Conservation (phyloP, 2,888 invertebrate genomes). For the Mamestra brassicae region DNA sequence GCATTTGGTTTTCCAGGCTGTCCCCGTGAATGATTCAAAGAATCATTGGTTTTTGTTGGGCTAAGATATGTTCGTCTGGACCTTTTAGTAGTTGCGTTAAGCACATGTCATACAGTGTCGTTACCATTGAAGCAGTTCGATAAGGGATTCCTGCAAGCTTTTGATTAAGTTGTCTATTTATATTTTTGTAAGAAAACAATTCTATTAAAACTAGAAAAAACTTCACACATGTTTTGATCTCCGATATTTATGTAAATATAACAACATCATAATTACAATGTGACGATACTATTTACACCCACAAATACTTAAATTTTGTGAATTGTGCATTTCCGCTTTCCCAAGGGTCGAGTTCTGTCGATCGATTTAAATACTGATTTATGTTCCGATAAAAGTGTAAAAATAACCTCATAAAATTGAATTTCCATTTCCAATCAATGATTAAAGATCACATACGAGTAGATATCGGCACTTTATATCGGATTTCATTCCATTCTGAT, state of each 20-base stretch:
- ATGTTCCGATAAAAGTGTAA: slow-evolving; percentile 1
- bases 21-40: background rate
- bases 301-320: background rate
- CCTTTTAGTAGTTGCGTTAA: background rate
- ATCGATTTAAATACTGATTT: slow-evolving; percentile 1
- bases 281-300: background rate
- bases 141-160: no score
- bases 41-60: background rate
- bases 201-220: no score
- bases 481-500: background rate
- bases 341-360: background rate
- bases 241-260: no score
- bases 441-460: background rate
- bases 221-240: no score
- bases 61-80: background rate
- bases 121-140: background rate
- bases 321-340: background rate
- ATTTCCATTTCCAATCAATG: background rate
- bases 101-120: background rate
- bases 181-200: no score
- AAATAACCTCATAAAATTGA: background rate
- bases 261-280: background rate
- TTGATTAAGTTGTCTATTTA: no score
- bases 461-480: background rate
- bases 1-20: background rate